A percentile compares a stretch with the other conserved stretches of the same genome.
Conservation (phyloP, 1,140 invertebrate species). For the Diprion similis region DNA sequence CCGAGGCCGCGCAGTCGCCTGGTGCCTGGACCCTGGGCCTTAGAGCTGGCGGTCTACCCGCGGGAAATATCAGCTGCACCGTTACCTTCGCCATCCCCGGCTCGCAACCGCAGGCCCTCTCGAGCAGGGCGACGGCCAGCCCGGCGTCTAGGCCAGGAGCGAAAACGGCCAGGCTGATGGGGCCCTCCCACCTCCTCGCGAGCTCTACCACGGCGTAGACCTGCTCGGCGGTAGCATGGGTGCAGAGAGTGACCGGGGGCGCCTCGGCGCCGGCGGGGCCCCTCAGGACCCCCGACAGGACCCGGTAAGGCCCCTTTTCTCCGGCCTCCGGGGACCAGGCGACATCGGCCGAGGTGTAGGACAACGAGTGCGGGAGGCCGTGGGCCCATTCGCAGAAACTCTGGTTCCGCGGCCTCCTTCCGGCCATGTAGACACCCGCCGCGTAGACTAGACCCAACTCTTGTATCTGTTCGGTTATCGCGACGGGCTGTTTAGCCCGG, state of each 20-base stretch:
- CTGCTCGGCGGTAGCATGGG: constrained; percentile 78
- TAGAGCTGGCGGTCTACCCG: constrained; percentile 45
- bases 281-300: constrained; percentile 66
- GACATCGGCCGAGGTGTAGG: constrained; percentile 58
- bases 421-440: constrained; percentile 64
- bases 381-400: constrained; percentile 72
- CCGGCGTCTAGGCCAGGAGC: constrained; percentile 72
- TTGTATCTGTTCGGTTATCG: constrained; percentile 36
- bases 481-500: neutral
- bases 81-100: constrained; percentile 73
- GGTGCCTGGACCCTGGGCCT: constrained; percentile 14
- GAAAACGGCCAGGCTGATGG: constrained; percentile 76
- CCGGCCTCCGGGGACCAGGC: constrained; percentile 65
- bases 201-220: constrained; percentile 74
- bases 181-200: constrained; percentile 72
- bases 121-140: constrained; percentile 67
- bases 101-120: constrained; percentile 70
- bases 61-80: constrained; percentile 73
- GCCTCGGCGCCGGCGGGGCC: constrained; percentile 42
- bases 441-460: constrained; percentile 43
- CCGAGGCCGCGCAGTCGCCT: constrained; percentile 47
- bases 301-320: constrained; percentile 64
- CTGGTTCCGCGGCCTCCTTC: constrained; percentile 58
- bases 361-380: constrained; percentile 64
- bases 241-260: constrained; percentile 68